phyloP scores from a whole-genome alignment of 2,888 invertebrate species.

The Microctonus aethiopoides region DNA sequence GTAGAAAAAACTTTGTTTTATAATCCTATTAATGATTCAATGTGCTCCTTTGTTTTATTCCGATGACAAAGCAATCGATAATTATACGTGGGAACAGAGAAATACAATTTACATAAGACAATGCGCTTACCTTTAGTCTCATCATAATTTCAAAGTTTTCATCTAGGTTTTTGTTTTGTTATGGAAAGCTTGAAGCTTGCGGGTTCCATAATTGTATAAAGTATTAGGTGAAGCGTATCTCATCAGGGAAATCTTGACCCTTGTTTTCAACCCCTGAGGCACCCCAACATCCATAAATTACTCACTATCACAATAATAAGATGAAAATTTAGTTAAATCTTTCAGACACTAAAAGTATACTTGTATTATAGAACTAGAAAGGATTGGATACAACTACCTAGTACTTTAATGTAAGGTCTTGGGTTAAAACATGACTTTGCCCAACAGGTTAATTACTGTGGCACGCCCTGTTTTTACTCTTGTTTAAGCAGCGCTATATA shows the following conservation, averaged over 20 bases:
- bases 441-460: constrained; percentile 1
- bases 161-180: background rate
- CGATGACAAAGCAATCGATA: background rate
- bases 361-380: background rate
- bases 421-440: background rate
- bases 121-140: background rate
- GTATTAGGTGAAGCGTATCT: background rate
- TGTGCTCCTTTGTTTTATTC: background rate
- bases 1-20: background rate
- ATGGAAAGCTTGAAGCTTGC: background rate
- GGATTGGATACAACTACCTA: background rate
- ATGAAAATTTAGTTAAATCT: constrained; percentile 3
- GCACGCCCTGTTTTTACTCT: background rate
- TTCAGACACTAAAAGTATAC: background rate
- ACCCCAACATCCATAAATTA: background rate
- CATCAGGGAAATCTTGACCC: background rate
- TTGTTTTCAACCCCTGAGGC: background rate
- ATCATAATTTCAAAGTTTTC: background rate
- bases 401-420: background rate
- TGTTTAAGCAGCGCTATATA: background rate
- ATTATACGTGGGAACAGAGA: background rate
- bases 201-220: constrained; percentile 21
- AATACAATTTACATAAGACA: background rate
- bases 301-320: background rate
- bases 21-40: background rate